Conservation (phyloP, 2,113 vertebrate species). For the Manacus vitellinus region DNA sequence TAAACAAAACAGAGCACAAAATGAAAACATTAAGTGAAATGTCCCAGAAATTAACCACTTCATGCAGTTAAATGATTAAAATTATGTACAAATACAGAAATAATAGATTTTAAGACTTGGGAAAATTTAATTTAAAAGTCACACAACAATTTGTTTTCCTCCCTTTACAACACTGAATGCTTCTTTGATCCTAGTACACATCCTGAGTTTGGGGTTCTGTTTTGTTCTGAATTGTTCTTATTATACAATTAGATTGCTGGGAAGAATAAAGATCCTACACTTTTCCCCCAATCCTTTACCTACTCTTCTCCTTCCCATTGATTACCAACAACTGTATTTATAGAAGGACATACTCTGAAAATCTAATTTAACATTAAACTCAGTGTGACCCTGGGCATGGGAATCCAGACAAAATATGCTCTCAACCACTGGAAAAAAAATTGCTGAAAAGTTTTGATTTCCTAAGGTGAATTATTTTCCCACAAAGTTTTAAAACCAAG, state of each 20-base stretch:
- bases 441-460: background rate
- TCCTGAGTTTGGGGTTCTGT: accelerated
- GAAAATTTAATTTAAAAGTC: background rate
- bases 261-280: background rate
- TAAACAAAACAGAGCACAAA: conserved; percentile 45
- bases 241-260: background rate
- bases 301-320: background rate
- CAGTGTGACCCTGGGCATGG: background rate
- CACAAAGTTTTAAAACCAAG: background rate
- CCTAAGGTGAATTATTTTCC: background rate
- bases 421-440: background rate
- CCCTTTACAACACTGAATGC: background rate
- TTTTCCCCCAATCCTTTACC: background rate
- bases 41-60: background rate
- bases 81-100: background rate
- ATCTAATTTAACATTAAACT: background rate
- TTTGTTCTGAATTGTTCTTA: background rate
- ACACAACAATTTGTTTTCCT: background rate
- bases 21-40: background rate
- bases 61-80: background rate
- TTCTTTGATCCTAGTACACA: background rate
- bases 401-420: background rate
- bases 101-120: background rate
- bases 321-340: background rate
- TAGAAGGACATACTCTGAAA: background rate